Evolutionary conservation across 2,888 invertebrate genomes (phyloP), one percentile per base, ranked within the genome.

Genomic region (Shargacucullia verbasci): DNA sequence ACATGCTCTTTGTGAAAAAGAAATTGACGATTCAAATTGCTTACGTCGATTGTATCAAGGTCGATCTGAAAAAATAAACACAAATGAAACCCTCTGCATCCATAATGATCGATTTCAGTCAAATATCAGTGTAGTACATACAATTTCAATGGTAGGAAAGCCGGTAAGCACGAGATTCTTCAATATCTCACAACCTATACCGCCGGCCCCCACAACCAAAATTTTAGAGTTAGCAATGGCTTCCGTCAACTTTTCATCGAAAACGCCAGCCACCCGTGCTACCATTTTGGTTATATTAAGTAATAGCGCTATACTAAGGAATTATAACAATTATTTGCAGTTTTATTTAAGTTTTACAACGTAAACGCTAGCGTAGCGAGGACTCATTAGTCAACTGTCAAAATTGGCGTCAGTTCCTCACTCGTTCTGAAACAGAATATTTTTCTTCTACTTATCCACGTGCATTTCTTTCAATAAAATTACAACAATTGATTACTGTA

Each of bases 1-100:
- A 99, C 99, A 95, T 99, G 99, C 84, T 99, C 98, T 82, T 98
- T 98, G 84, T 99, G 98, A 84, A 99, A 99, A n/a, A 99, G 92
- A 89, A 99, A 99, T 89, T 99, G 99, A 35, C 99, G 96, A 90
- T 99, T 99, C 71, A 99, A 94, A 88, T 99, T 99, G 94, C 99
- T 99, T 57, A 99, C 97, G 94, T 99, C 99, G 86, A 99, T 99
- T 0, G 99, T 99, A 87, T 99, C 99, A 86, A 99, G 95, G 95
- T 99, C 99, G 90, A 99, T 98, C 99, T 99, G 93, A 73, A 96
- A 96, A 66, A 62, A 60, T 53, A 67, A 56, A 57, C 44, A 57
- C 56, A 52, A 27, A 35, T 50, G 5, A 54, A 45, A 60, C 11
- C 11, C 11, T 20, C 45, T 31, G 8, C 10, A 33, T 35, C 6